phyloP scores from a whole-genome alignment of 2,888 invertebrate species.

The Clostera curtula region DNA sequence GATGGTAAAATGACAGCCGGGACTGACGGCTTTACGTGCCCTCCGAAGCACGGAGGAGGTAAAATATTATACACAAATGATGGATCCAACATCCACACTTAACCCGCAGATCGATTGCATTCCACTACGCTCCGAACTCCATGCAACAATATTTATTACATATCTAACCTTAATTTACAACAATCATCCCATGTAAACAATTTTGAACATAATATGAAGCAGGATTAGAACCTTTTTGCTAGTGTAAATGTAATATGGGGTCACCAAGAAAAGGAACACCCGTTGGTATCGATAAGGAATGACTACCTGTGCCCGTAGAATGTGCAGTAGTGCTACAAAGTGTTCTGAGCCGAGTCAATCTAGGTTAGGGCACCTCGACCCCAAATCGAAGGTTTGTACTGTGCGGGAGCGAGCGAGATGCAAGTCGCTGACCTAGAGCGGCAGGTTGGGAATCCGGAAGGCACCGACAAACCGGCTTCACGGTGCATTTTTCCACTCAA shows the following conservation, averaged over 20 bases:
- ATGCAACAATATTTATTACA: no score
- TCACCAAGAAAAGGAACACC: slow-evolving; percentile 12
- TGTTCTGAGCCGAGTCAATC: slow-evolving; percentile 55
- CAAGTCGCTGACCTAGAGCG: slow-evolving; percentile 61
- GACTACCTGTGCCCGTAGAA: slow-evolving; percentile 10
- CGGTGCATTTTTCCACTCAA: slow-evolving; percentile 71
- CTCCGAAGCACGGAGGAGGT: no score
- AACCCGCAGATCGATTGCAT: no score
- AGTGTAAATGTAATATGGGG: no score
- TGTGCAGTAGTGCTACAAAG: slow-evolving; percentile 42
- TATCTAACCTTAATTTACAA: no score
- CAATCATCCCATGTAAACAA: no score
- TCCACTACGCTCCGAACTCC: no score
- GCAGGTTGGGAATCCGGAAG: slow-evolving; percentile 75
- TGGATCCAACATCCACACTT: no score
- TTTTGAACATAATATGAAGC: no score
- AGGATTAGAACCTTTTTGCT: slow-evolving; percentile 4
- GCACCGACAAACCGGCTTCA: slow-evolving; percentile 66
- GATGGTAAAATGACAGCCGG: no score
- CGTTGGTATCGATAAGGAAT: slow-evolving; percentile 14
- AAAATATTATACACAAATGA: no score
- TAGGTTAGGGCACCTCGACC: slow-evolving; percentile 72
- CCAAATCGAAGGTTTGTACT: slow-evolving; percentile 45
- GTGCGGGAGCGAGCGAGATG: slow-evolving; percentile 49
- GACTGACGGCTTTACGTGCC: no score